Percentiles rank a stretch among this genome's conserved stretches.
phyloP scores from a whole-genome alignment of 64 coral and sea anemone species.

The Cladopsammia gracilis region DNA sequence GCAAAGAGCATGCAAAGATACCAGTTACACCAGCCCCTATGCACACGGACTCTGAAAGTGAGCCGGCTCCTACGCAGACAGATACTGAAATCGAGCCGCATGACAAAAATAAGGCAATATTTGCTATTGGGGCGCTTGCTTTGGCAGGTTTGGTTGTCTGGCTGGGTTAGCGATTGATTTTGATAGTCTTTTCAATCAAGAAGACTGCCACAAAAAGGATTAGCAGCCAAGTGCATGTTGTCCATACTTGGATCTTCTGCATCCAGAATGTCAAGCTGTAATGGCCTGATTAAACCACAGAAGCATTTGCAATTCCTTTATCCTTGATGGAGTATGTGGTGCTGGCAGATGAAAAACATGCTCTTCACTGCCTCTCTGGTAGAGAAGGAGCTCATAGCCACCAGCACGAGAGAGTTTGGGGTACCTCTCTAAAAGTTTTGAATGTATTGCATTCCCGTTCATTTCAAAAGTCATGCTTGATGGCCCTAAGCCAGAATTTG shows the following conservation, averaged over 20 bases:
- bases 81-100: too few relatives aligned
- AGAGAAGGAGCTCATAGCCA: conserved; percentile 79
- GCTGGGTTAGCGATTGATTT: too few relatives aligned
- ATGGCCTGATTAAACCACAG: conserved; percentile 78
- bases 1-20: too few relatives aligned
- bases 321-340: conserved; percentile 71
- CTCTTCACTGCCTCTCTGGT: conserved; percentile 76
- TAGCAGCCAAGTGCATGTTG: too few relatives aligned
- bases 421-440: conserved; percentile 56
- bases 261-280: conserved; percentile 67
- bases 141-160: too few relatives aligned
- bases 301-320: conserved; percentile 79
- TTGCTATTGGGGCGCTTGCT: too few relatives aligned
- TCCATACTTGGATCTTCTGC: conserved; percentile 43
- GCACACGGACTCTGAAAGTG: too few relatives aligned
- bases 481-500: conserved; percentile 79
- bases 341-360: conserved; percentile 61
- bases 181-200: too few relatives aligned
- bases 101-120: too few relatives aligned
- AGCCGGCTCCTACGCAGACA: too few relatives aligned
- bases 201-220: too few relatives aligned
- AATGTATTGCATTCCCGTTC: conserved; percentile 69
- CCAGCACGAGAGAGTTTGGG: conserved; percentile 60
- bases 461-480: conserved; percentile 64
- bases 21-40: too few relatives aligned